phyloP scores from a whole-genome alignment of 2,797 vertebrate genomes.

The Smutsia temminckii region DNA sequence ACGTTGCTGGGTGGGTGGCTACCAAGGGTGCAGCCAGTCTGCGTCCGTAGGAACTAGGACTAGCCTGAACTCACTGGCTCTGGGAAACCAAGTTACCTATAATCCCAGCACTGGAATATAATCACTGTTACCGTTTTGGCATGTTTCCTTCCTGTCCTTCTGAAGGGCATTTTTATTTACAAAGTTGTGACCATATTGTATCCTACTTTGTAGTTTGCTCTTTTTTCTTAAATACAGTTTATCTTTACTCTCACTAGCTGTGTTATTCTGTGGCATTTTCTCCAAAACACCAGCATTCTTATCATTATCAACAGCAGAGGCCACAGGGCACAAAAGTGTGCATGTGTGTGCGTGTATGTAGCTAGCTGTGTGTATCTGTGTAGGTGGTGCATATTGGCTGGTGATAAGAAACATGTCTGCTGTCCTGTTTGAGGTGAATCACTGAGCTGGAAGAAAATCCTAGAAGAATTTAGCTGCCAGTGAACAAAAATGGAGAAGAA shows the following conservation, averaged over 20 bases:
- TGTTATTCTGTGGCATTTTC: constrained; percentile 50
- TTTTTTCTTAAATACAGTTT: background rate
- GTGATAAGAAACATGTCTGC: constrained; percentile 2
- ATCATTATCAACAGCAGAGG: constrained; percentile 12
- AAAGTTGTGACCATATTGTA: background rate
- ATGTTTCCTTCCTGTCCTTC: background rate
- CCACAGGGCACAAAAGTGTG: background rate
- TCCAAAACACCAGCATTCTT: constrained; percentile 18
- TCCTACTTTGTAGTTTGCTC: background rate
- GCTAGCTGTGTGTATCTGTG: background rate
- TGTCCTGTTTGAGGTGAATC: background rate
- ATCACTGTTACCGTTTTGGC: background rate
- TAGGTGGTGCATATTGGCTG: background rate
- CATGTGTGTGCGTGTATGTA: background rate
- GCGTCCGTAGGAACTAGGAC: background rate
- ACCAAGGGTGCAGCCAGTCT: too few relatives aligned
- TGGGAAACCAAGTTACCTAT: background rate
- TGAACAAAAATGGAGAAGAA: background rate
- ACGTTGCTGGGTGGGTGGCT: background rate
- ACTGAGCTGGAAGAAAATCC: constrained; percentile 34
- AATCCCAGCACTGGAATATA: background rate
- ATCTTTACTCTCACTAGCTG: background rate
- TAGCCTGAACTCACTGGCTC: background rate
- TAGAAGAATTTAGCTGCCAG: background rate
- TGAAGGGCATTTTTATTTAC: constrained; percentile 34